Evolutionary conservation across 1,140 invertebrate genomes (phyloP).

Genomic region (Sinonovacula constricta): DNA sequence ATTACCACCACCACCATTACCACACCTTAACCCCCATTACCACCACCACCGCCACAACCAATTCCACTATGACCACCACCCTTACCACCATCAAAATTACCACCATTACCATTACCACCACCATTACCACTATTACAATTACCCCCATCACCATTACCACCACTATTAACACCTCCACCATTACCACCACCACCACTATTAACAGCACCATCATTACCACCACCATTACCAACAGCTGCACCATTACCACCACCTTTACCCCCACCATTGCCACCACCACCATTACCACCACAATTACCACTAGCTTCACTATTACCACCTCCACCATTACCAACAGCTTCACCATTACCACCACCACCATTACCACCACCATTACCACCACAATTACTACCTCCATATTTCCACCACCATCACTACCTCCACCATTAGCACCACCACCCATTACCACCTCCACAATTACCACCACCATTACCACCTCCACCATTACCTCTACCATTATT

Average conservation of each 20-base stretch:
- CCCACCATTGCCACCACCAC: conserved; percentile 5
- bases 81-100: conserved; percentile 36
- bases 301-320: too few species aligned
- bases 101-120: conserved; percentile 44
- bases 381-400: too few species aligned
- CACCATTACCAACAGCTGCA: conserved; percentile 22
- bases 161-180: conserved; percentile 25
- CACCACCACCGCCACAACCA: background rate
- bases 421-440: too few species aligned
- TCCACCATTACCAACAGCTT: too few species aligned
- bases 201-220: conserved; percentile 34
- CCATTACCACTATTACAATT: conserved; percentile 40
- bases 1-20: conserved; percentile 7
- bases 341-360: too few species aligned
- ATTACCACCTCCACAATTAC: too few species aligned
- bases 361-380: too few species aligned
- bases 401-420: too few species aligned
- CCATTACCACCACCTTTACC: conserved; percentile 40
- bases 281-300: background rate
- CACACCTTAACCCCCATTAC: conserved; percentile 19
- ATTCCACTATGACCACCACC: conserved; percentile 32
- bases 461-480: too few species aligned
- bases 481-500: too few species aligned
- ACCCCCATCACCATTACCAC: conserved; percentile 37
- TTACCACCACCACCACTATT: conserved; percentile 38